A percentile compares a stretch with the other conserved stretches of the same genome.
Conservation (phyloP, 2,797 vertebrate genomes). For the Pantherophis alleghaniensis region DNA sequence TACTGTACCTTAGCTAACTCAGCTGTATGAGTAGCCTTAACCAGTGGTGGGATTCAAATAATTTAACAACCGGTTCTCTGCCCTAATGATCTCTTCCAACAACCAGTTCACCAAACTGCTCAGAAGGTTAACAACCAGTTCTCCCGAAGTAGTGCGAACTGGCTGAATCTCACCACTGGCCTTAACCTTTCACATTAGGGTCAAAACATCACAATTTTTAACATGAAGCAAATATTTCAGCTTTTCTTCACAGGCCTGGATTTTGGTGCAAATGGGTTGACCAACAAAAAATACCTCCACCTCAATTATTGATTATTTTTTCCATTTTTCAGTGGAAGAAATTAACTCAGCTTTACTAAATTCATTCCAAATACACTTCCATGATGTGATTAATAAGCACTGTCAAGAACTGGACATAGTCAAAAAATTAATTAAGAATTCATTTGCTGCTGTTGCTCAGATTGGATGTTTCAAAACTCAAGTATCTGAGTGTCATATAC, state of each 20-base stretch:
- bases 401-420: neutral
- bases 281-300: neutral
- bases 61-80: too few species aligned
- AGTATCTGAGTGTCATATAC: neutral
- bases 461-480: neutral
- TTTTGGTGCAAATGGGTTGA: neutral
- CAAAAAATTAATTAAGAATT: neutral
- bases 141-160: too few species aligned
- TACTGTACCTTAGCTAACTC: neutral
- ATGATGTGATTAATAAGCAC: neutral
- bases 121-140: too few species aligned
- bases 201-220: neutral
- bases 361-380: neutral
- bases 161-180: neutral
- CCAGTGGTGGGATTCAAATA: too few species aligned
- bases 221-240: neutral
- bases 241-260: neutral
- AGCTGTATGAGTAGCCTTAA: neutral
- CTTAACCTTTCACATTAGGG: neutral
- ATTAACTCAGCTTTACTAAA: neutral
- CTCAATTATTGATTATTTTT: neutral
- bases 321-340: neutral
- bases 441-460: neutral
- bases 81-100: too few species aligned
- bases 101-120: too few species aligned